phyloP scores from a whole-genome alignment of 92 coral and sea anemone genomes.

The Metridium senile region DNA sequence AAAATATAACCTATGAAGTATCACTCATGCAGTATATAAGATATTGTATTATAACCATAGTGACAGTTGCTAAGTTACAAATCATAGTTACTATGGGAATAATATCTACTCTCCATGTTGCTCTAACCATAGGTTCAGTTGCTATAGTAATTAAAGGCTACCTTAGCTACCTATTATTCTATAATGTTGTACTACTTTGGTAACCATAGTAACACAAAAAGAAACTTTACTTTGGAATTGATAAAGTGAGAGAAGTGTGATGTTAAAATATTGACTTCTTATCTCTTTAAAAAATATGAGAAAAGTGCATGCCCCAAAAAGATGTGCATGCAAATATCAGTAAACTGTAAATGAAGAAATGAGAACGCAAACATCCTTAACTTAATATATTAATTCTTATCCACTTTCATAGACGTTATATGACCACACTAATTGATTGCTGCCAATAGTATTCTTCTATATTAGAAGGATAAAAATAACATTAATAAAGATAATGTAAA shows the following conservation, averaged over 20 bases:
- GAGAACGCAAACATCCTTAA: neutral
- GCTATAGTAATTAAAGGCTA: neutral
- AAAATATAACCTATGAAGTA: neutral
- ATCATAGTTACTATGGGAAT: neutral
- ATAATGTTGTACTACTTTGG: neutral
- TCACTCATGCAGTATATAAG: neutral
- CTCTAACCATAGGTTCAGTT: neutral
- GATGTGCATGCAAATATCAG: neutral
- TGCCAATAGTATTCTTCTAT: slow-evolving; percentile 31
- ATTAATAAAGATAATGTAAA: slow-evolving; percentile 4
- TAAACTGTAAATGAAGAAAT: neutral
- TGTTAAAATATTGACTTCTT: no score
- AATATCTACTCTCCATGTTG: neutral
- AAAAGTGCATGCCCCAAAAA: neutral
- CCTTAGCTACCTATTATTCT: neutral
- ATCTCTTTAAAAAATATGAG: neutral
- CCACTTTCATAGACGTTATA: no score
- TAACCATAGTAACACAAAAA: neutral
- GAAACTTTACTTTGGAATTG: no score
- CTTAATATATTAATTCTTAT: neutral
- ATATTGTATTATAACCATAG: neutral
- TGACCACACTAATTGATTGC: no score
- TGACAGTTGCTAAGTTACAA: neutral
- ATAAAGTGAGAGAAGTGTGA: no score
- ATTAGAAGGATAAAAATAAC: slow-evolving; percentile 31